These are phyloP conservation scores for Palythoa heliodiscus DNA, from an alignment of 92 coral and sea anemone species.

Conservation along the genomic window DNA sequence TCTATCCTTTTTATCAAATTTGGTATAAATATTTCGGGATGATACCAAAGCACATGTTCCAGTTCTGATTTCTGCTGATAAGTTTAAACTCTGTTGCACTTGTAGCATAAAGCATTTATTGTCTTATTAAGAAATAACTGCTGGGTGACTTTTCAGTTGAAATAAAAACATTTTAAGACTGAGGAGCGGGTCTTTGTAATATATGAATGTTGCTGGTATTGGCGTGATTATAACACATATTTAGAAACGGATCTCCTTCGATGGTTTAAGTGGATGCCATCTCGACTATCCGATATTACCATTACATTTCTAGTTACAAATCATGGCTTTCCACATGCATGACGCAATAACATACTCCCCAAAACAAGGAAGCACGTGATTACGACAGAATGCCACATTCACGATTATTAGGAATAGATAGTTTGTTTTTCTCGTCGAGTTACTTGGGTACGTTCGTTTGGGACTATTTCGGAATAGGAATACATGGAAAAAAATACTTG, in stretches of 20 bases:
- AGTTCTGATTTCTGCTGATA: constrained; percentile 11
- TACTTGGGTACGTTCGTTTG: too few species aligned
- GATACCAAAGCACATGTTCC: constrained; percentile 8
- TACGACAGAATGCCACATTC: too few species aligned
- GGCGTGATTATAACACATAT: neutral
- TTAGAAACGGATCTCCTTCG: neutral
- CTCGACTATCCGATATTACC: neutral
- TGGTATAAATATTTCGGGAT: constrained; percentile 2
- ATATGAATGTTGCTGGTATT: neutral
- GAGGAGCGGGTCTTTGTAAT: neutral
- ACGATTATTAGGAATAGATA: too few species aligned
- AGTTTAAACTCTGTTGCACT: neutral
- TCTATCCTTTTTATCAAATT: constrained; percentile 10
- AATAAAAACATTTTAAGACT: constrained; percentile 3
- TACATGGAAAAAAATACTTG: too few species aligned
- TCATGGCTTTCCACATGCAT: too few species aligned
- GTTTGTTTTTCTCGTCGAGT: too few species aligned
- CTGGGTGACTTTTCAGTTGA: neutral
- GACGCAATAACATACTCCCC: too few species aligned
- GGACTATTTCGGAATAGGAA: too few species aligned
- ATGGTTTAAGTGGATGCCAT: neutral
- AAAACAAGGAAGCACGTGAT: too few species aligned
- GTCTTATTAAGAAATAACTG: neutral
- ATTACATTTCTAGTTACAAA: neutral
- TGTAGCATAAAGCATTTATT: constrained; percentile 5